Conservation (phyloP, 2,888 invertebrate genomes). For the Sesamia inferens region DNA sequence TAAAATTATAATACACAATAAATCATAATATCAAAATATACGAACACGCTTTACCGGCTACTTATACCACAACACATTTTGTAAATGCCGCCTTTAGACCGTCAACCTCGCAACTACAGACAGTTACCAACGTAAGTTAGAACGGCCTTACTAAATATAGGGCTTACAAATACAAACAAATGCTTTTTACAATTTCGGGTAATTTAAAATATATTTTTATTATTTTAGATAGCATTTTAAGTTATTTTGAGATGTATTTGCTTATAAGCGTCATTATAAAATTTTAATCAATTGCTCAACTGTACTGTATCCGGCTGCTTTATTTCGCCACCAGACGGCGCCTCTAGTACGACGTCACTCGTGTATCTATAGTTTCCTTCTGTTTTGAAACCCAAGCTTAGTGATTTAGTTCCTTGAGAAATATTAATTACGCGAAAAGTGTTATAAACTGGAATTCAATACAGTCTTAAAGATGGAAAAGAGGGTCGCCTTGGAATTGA, state of each 20-base stretch:
- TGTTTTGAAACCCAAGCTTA: conserved; percentile 91
- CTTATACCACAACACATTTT: conserved; percentile 70
- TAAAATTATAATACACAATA: conserved; percentile 8
- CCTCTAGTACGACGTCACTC: conserved; percentile 87
- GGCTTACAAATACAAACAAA: conserved; percentile 10
- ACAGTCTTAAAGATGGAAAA: conserved; percentile 94
- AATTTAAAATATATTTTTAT: conserved; percentile 29
- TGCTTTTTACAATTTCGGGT: not conserved
- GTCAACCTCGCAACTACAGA: conserved; percentile 68
- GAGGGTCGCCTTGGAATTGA: conserved; percentile 97
- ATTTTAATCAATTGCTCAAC: conserved; percentile 67
- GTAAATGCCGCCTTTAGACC: conserved; percentile 74
- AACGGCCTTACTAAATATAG: conserved; percentile 24
- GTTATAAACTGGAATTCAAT: conserved; percentile 76
- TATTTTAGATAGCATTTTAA: conserved; percentile 30
- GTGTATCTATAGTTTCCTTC: conserved; percentile 90
- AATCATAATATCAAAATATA: conserved; percentile 31
- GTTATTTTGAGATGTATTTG: conserved; percentile 26
- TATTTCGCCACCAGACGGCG: conserved; percentile 84
- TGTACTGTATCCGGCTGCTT: conserved; percentile 78
- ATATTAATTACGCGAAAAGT: conserved; percentile 79
- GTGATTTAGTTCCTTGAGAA: conserved; percentile 86
- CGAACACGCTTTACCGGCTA: conserved; percentile 62
- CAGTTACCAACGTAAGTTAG: conserved; percentile 70
- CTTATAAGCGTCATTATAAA: conserved; percentile 29